Evolutionary conservation across 2,797 vertebrate species (phyloP).

Genomic region (Apodemus agrarius): DNA sequence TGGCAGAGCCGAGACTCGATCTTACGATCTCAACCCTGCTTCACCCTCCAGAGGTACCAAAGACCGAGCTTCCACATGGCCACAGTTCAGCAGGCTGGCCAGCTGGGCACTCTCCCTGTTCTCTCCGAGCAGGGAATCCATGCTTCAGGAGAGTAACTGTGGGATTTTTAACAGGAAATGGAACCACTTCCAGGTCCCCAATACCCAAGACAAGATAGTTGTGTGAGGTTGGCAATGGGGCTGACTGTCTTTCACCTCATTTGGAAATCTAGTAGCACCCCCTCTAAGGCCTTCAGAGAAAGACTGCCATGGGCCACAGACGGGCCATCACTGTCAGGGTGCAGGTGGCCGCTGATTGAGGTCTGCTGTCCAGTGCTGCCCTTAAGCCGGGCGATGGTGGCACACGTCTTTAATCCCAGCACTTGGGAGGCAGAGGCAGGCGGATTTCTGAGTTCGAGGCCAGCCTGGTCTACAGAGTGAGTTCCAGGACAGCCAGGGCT

Average conservation of each 20-base stretch:
- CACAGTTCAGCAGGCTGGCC: rapidly evolving
- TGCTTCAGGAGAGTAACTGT: not conserved
- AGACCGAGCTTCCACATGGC: not conserved
- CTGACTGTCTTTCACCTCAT: not conserved
- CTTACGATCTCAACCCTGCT: not conserved
- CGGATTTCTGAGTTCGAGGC: too few species aligned
- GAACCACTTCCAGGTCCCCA: not conserved
- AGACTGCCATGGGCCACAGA: rapidly evolving
- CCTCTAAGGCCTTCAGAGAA: not conserved
- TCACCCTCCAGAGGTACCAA: not conserved
- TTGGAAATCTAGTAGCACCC: not conserved
- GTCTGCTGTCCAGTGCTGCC: not conserved
- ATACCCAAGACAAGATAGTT: not conserved
- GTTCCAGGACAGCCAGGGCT: too few species aligned
- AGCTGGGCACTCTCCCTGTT: not conserved
- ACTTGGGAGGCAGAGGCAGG: too few species aligned
- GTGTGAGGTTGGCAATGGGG: not conserved
- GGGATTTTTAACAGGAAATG: not conserved
- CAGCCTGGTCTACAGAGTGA: too few species aligned
- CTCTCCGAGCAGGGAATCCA: not conserved
- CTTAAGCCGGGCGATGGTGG: too few species aligned
- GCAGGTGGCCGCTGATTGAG: not conserved
- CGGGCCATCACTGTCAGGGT: not conserved
- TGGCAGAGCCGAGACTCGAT: not conserved
- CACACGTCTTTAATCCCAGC: too few species aligned